Conservation (phyloP, 2,888 invertebrate genomes). For the Trisateles emortualis region DNA sequence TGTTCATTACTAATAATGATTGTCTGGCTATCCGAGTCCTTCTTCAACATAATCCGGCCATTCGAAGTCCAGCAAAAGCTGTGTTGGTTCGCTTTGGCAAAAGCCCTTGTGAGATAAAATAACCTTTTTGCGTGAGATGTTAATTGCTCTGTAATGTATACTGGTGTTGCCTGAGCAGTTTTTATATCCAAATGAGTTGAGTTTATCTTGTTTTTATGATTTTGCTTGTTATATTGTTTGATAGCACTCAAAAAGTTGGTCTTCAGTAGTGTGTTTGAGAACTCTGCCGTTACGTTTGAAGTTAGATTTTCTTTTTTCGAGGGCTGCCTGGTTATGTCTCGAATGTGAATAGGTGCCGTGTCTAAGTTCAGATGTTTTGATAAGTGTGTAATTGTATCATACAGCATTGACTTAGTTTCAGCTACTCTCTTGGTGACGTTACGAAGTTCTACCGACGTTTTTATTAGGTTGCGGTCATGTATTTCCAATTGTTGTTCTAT, state of each 20-base stretch:
- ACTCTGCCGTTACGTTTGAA: neutral
- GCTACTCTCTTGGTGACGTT: constrained; percentile 1
- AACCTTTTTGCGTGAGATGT: neutral
- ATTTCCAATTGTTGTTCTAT: neutral
- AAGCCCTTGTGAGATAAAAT: neutral
- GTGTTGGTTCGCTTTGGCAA: neutral
- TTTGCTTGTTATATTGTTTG: neutral
- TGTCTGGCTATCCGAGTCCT: neutral
- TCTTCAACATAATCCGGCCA: neutral
- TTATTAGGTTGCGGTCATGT: neutral
- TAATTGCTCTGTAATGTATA: constrained; percentile 3
- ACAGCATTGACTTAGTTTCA: neutral
- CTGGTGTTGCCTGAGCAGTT: neutral
- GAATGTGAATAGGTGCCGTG: neutral
- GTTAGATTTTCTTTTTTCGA: constrained; percentile 2
- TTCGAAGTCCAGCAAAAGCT: constrained; percentile 5
- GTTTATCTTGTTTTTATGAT: neutral
- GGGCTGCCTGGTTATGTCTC: neutral
- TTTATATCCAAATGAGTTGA: neutral
- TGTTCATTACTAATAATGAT: no score
- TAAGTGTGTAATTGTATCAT: neutral
- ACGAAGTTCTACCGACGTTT: neutral
- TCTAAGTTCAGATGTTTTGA: constrained; percentile 1
- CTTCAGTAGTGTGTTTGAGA: constrained; percentile 1
- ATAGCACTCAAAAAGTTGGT: neutral